These are phyloP conservation scores for Drosophila micromelanica DNA, from an alignment of 1,140 invertebrate genomes.

Conservation along the genomic window DNA sequence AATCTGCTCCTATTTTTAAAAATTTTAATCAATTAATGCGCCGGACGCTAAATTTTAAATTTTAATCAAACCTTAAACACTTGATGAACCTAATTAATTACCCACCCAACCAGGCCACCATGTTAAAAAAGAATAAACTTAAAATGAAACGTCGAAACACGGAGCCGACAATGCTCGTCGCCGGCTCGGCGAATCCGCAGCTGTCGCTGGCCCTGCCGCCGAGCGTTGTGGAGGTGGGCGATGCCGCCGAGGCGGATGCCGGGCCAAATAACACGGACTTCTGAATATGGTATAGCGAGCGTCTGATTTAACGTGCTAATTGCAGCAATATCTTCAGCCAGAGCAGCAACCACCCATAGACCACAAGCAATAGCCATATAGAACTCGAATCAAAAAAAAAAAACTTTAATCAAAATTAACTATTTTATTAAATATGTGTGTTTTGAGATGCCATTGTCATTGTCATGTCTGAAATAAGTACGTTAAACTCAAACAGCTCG, in stretches of 20 bases:
- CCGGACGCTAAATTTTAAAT: conserved; percentile 48
- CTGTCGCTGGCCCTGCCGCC: conserved; percentile 86
- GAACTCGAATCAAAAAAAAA: conserved; percentile 66
- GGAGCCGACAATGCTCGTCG: conserved; percentile 93
- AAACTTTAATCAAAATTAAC: conserved; percentile 73
- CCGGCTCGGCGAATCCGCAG: conserved; percentile 85
- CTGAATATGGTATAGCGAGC: conserved; percentile 89
- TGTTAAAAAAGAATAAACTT: conserved; percentile 95
- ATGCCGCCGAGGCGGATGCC: conserved; percentile 84
- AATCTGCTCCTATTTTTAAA: conserved; percentile 11
- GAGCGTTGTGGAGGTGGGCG: conserved; percentile 77
- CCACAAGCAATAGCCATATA: conserved; percentile 29
- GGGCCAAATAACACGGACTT: conserved; percentile 84
- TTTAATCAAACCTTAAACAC: conserved; percentile 14
- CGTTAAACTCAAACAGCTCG: conserved; percentile 80
- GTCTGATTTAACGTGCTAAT: conserved; percentile 86
- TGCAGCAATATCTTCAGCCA: conserved; percentile 40
- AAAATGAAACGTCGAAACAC: conserved; percentile 98
- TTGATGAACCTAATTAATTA: conserved; percentile 28
- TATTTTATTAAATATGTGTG: conserved; percentile 46
- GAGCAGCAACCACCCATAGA: conserved; percentile 30
- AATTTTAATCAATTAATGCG: conserved; percentile 45
- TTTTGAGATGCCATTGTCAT: conserved; percentile 4
- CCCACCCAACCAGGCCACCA: conserved; percentile 88
- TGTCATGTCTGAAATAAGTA: conserved; percentile 69